Evolutionary conservation across 2,888 invertebrate species (phyloP).

Genomic region (Harpalus rubripes): DNA sequence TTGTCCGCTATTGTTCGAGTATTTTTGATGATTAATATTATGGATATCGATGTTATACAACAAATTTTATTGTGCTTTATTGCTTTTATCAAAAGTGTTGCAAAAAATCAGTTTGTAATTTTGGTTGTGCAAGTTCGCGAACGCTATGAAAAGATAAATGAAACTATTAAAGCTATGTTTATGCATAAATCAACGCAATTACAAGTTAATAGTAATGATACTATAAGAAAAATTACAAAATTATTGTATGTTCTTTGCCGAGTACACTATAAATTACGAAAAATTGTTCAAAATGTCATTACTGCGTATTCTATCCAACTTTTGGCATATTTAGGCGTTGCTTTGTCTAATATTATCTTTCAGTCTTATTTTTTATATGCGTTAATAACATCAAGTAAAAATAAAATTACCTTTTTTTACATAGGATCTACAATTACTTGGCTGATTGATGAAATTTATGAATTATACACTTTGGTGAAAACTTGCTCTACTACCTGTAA

Average conservation of each 20-base stretch:
- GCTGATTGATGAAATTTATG: constrained; percentile 71
- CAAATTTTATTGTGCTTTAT: constrained; percentile 69
- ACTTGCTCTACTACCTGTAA: constrained; percentile 71
- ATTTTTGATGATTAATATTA: constrained; percentile 68
- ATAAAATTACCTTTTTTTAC: constrained; percentile 66
- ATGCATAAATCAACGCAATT: constrained; percentile 37
- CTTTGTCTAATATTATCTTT: constrained; percentile 71
- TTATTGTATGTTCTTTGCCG: constrained; percentile 71
- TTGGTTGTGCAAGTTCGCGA: constrained; percentile 70
- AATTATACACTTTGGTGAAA: constrained; percentile 71
- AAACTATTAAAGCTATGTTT: constrained; percentile 67
- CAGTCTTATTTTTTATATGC: constrained; percentile 72
- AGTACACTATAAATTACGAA: constrained; percentile 72
- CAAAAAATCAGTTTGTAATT: constrained; percentile 71
- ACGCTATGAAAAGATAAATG: constrained; percentile 71
- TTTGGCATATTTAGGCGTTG: constrained; percentile 70
- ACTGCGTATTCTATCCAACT: constrained; percentile 71
- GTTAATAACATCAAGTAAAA: constrained; percentile 68
- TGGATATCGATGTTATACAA: constrained; percentile 70
- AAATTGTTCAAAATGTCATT: constrained; percentile 70
- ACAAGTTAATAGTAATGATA: constrained; percentile 41
- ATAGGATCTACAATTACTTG: constrained; percentile 70
- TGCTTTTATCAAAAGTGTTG: constrained; percentile 71
- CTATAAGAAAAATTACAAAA: constrained; percentile 67
- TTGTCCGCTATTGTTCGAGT: constrained; percentile 68